Conservation (phyloP, 2,113 vertebrate species). For the Phalacrocorax aristotelis region DNA sequence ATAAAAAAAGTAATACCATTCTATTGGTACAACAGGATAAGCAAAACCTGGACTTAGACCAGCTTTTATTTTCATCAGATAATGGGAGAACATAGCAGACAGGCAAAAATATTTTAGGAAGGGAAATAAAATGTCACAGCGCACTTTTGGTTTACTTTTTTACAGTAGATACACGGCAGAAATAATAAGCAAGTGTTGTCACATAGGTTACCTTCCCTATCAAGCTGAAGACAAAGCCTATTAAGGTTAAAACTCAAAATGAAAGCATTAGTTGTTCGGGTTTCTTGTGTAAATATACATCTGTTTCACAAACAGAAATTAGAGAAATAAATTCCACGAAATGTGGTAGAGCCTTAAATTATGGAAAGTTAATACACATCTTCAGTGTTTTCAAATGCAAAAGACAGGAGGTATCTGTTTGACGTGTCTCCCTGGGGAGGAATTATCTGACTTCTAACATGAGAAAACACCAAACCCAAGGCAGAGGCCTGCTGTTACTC, state of each 20-base stretch:
- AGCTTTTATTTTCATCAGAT: neutral
- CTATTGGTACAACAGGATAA: neutral
- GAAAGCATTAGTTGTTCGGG: neutral
- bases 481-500: constrained; percentile 34
- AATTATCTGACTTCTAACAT: constrained; percentile 53
- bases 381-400: neutral
- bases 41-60: neutral
- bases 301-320: neutral
- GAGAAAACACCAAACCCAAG: constrained; percentile 37
- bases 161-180: neutral
- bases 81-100: neutral
- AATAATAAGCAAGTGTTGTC: neutral
- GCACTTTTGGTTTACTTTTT: neutral
- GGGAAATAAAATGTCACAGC: neutral
- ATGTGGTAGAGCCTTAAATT: neutral
- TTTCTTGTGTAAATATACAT: neutral
- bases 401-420: constrained; percentile 11
- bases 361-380: neutral
- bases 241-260: constrained; percentile 1
- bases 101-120: neutral
- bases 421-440: neutral
- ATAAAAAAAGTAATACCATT: neutral
- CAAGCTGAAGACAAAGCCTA: neutral
- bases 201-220: neutral
- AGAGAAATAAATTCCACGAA: neutral